Evolutionary conservation across 1,140 invertebrate species (phyloP).

Genomic region (Nilaparvata lugens): DNA sequence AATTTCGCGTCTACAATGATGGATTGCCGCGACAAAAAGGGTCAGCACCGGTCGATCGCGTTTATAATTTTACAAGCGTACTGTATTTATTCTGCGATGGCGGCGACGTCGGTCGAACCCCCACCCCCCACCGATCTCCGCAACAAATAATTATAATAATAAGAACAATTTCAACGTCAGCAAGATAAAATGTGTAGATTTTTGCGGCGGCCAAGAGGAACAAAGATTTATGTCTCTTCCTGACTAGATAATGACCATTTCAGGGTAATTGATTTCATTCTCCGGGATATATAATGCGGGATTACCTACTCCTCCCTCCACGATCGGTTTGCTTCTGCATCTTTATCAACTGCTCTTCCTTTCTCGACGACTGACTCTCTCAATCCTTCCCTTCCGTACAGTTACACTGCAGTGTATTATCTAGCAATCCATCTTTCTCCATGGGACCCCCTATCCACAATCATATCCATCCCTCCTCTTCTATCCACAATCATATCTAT

Average conservation of each 20-base stretch:
- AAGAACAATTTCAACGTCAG: slow-evolving; percentile 4
- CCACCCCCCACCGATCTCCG: no score
- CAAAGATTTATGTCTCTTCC: slow-evolving; percentile 3
- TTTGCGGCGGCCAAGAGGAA: neutral
- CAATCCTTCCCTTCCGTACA: no score
- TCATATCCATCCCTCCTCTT: no score
- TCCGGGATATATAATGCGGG: neutral
- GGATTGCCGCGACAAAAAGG: no score
- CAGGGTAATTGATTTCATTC: slow-evolving; percentile 3
- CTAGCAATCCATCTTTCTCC: no score
- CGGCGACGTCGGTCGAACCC: neutral
- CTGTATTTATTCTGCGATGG: neutral
- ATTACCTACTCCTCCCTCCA: neutral
- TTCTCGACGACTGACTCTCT: no score
- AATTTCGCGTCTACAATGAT: no score
- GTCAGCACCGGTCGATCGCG: no score
- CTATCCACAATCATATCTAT: no score
- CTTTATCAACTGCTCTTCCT: neutral
- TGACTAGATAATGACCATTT: slow-evolving; percentile 5
- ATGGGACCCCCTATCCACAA: no score
- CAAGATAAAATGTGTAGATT: slow-evolving; percentile 5
- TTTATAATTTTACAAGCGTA: no score
- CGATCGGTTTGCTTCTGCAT: neutral
- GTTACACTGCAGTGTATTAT: no score
- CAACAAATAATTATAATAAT: slow-evolving; percentile 5